Percentiles rank a stretch among this genome's conserved stretches.
Conservation (phyloP, 2,113 vertebrate species). For the Pygoscelis antarcticus region DNA sequence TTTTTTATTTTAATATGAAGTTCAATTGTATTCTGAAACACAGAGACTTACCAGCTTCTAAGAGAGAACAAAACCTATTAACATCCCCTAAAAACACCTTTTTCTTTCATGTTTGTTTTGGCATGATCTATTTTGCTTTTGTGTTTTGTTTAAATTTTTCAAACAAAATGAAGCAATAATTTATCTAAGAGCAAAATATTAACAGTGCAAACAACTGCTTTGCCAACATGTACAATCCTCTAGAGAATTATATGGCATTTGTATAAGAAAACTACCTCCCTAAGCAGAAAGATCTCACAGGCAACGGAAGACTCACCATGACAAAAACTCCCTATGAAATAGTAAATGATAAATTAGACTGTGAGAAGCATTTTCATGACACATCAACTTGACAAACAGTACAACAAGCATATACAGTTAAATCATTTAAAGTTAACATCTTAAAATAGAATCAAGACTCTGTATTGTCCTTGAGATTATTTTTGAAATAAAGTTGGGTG, state of each 20-base stretch:
- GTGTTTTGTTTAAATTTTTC: background rate
- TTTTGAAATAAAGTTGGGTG: background rate
- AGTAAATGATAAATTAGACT: background rate
- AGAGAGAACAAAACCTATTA: background rate
- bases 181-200: background rate
- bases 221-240: background rate
- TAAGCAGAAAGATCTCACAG: background rate
- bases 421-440: background rate
- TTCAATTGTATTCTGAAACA: background rate
- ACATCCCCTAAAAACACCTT: fast-evolving
- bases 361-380: background rate
- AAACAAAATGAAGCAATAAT: background rate
- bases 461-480: background rate
- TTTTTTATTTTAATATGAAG: background rate
- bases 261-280: background rate
- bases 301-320: fast-evolving
- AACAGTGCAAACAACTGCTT: background rate
- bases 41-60: background rate
- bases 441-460: background rate
- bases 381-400: background rate
- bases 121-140: background rate
- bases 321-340: background rate
- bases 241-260: background rate
- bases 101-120: background rate
- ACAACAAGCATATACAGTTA: background rate